These are phyloP conservation scores for Cryptus viduatorius DNA, from an alignment of 2,888 invertebrate species.

Conservation along the genomic window DNA sequence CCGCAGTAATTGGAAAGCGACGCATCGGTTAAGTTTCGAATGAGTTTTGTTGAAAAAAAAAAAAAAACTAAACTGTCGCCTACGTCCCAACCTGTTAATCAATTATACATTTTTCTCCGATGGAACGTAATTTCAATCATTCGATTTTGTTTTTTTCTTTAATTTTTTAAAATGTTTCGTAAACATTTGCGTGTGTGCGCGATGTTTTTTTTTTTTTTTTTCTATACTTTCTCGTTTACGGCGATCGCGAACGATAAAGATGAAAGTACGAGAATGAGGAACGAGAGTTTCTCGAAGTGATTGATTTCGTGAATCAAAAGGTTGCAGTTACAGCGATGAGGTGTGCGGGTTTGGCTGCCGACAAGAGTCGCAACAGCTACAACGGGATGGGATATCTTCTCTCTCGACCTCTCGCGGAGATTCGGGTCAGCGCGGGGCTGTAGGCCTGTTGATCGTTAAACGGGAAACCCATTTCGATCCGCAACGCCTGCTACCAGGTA, in stretches of 20 bases:
- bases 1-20: too few relatives aligned
- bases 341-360: constrained; percentile 29
- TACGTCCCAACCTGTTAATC: too few relatives aligned
- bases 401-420: constrained; percentile 69
- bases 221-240: not conserved
- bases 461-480: constrained; percentile 67
- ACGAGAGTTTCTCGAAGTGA: not conserved
- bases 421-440: constrained; percentile 76
- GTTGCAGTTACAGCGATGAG: not conserved
- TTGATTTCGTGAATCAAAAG: not conserved
- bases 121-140: too few relatives aligned
- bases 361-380: constrained; percentile 1
- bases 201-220: too few relatives aligned
- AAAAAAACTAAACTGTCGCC: too few relatives aligned
- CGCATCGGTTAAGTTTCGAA: too few relatives aligned
- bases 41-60: too few relatives aligned
- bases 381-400: constrained; percentile 21
- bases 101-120: too few relatives aligned
- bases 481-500: constrained; percentile 53
- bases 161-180: too few relatives aligned
- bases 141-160: too few relatives aligned
- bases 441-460: constrained; percentile 76
- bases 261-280: not conserved
- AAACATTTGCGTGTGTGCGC: too few relatives aligned
- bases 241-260: not conserved